These are phyloP conservation scores for Hystrix brachyura DNA, from an alignment of 2,113 vertebrate genomes.

Conservation along the genomic window DNA sequence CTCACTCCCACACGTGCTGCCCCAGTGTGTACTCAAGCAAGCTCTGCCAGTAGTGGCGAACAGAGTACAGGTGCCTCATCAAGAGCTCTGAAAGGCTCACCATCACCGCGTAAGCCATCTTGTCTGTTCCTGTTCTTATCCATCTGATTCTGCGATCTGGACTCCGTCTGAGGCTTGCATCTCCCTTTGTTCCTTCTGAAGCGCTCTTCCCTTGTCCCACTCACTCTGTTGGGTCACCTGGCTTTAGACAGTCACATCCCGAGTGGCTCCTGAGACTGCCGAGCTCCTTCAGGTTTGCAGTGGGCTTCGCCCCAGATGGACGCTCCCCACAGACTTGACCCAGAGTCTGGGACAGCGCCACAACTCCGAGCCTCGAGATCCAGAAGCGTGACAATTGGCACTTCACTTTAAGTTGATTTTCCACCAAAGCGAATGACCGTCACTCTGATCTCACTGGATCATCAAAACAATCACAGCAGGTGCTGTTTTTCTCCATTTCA, in stretches of 20 bases:
- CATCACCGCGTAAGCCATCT: too few relatives aligned
- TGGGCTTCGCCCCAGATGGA: background rate
- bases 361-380: background rate
- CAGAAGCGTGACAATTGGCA: slow-evolving; percentile 5
- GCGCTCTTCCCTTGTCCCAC: background rate
- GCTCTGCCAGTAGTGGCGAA: background rate
- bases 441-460: background rate
- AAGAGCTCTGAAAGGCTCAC: background rate
- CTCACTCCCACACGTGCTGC: background rate
- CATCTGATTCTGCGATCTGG: background rate
- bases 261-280: background rate
- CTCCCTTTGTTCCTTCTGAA: background rate
- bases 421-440: background rate
- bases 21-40: background rate
- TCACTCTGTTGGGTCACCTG: background rate
- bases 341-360: background rate
- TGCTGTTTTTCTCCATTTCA: slow-evolving; percentile 23
- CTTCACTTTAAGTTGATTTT: background rate
- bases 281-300: background rate
- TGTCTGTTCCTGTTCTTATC: background rate
- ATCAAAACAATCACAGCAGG: background rate
- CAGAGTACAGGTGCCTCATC: background rate
- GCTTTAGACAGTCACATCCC: background rate
- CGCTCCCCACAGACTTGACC: background rate
- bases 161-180: background rate